Base-by-base conservation (phyloP, 2,113 vertebrate genomes). In the Saccopteryx bilineata region DNA sequence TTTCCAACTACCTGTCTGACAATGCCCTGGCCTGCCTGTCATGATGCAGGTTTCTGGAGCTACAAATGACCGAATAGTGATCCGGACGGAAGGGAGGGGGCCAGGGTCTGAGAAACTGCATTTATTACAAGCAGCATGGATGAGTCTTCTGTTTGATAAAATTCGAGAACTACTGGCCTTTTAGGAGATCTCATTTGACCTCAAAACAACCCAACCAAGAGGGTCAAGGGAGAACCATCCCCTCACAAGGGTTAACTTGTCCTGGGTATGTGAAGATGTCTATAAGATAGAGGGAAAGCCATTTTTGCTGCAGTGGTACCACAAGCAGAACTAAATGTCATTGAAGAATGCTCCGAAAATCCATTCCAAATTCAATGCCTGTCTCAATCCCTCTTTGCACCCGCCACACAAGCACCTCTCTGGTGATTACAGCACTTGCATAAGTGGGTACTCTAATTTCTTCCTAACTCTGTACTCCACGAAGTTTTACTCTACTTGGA, bases 321-420 rank as follows among this genome's bases (percentile, higher is more conserved):
- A 63, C 69, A 74, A 58, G 10, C 24, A 80, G 52, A 68, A 84
- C 72, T 66, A 91, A 90, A 83, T 72, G 11, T 31, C 26, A 31
- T 31, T 39, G 61, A 26, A 83, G 92, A 91, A 69, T 48, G 31
- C 71, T 72, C 76, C 68, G 28, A 71, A 89, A 63, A 9, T 76
- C 39, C 21, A 50, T 31, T 54, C 61, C 85, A 33, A 39, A 71
- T 61, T 26, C 54, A 68, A 68, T 28, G 24, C 65, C 31, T 46
- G 54, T 9, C 31, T 24, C 33, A 12, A 52, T 18, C 46, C 28
- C 11, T 68, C 61, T 21, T n/a, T n/a, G 39, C 14, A 3, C 28
- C 28, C 28, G 58, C 23, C 50, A 39, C 0, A 26, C 33, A 87
- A 26, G 71, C 23, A 56, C 46, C 19, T 65, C 46, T 87, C 69